Conservation (phyloP, 2,113 vertebrate genomes). For the Brachyhypopomus gauderio region DNA sequence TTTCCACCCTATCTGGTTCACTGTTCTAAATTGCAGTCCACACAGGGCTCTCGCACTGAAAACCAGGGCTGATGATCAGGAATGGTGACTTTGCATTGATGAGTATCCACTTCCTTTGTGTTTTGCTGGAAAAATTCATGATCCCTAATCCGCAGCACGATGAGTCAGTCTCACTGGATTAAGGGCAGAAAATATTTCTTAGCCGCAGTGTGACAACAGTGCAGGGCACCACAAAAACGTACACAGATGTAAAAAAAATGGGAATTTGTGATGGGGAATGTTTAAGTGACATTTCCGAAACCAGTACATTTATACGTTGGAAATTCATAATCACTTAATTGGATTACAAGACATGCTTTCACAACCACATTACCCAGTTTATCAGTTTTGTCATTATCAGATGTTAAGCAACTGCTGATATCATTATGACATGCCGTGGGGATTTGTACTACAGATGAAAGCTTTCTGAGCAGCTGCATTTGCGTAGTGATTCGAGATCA, state of each 20-base stretch:
- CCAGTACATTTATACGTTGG: conserved; percentile 4
- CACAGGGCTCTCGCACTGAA: conserved; percentile 37
- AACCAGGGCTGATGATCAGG: conserved; percentile 53
- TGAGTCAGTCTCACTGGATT: conserved; percentile 71
- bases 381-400: conserved; percentile 19
- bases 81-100: conserved; percentile 64
- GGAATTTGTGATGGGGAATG: conserved; percentile 6
- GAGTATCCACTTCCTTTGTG: conserved; percentile 60
- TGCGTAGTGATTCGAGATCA: neutral
- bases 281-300: conserved; percentile 15
- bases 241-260: conserved; percentile 62
- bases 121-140: conserved; percentile 44
- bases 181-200: conserved; percentile 60
- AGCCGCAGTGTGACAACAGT: conserved; percentile 57
- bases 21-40: conserved; percentile 52
- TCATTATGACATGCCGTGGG: neutral
- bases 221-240: conserved; percentile 59
- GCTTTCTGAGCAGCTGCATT: neutral
- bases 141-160: conserved; percentile 68
- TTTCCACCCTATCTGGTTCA: neutral
- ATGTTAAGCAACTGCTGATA: conserved; percentile 15
- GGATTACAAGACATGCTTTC: conserved; percentile 29
- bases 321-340: conserved; percentile 27
- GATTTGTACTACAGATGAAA: neutral
- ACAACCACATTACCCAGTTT: conserved; percentile 10